These are phyloP conservation scores for Labeo calbasu DNA, from an alignment of 2,797 vertebrate species.

Conservation along the genomic window DNA sequence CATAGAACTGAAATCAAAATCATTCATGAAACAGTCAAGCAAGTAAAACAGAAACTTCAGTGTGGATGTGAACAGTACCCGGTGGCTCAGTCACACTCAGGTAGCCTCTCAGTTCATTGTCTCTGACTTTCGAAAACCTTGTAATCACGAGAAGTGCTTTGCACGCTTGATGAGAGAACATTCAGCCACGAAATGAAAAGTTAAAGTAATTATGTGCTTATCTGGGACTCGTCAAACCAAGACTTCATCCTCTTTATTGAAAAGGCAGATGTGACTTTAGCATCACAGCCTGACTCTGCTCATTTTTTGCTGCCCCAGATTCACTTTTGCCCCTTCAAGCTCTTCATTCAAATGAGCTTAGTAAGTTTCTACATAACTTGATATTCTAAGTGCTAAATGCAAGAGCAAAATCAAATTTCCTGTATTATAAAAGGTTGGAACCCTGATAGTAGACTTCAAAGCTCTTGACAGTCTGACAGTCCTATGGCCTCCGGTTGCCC, in stretches of 20 bases:
- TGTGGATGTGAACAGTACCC: not conserved
- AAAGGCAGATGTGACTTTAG: slow-evolving; percentile 43
- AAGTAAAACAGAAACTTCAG: not conserved
- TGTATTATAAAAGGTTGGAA: slow-evolving; percentile 42
- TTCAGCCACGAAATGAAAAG: slow-evolving; percentile 64
- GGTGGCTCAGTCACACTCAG: slow-evolving; percentile 51
- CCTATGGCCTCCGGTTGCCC: not conserved
- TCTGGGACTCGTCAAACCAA: slow-evolving; percentile 59
- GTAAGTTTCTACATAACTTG: slow-evolving; percentile 48
- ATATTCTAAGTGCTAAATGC: slow-evolving; percentile 48
- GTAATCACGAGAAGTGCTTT: slow-evolving; percentile 62
- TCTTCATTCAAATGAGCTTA: slow-evolving; percentile 43
- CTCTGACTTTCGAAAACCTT: slow-evolving; percentile 59
- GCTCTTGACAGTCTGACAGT: slow-evolving; percentile 16
- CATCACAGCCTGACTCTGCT: slow-evolving; percentile 45
- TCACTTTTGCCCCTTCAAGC: slow-evolving; percentile 33
- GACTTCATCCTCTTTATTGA: slow-evolving; percentile 9
- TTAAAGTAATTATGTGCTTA: slow-evolving; percentile 75
- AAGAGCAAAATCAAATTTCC: slow-evolving; percentile 47
- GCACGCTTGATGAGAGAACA: slow-evolving; percentile 66
- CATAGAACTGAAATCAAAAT: not conserved
- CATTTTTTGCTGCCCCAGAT: slow-evolving; percentile 49
- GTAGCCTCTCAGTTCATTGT: slow-evolving; percentile 44
- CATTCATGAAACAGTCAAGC: not conserved
- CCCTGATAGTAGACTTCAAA: slow-evolving; percentile 45